These are phyloP conservation scores for Periophthalmus magnuspinnatus DNA, from an alignment of 2,797 vertebrate species.

Conservation along the genomic window DNA sequence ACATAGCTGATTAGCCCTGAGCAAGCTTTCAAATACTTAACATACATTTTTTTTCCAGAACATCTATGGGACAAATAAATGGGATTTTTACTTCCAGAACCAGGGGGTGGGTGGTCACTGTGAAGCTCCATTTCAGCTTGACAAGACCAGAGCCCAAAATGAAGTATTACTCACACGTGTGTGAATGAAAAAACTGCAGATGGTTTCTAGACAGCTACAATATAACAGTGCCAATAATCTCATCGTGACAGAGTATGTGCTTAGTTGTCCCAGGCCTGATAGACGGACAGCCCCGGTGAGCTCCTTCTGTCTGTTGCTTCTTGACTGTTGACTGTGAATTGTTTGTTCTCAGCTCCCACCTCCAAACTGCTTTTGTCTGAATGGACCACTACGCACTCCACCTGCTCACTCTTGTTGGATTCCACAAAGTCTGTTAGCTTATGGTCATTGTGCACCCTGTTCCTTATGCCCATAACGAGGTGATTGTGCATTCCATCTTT, in stretches of 20 bases:
- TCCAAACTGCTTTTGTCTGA: conserved; percentile 38
- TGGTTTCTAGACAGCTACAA: neutral
- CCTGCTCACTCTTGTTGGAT: conserved; percentile 34
- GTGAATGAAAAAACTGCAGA: neutral
- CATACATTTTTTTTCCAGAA: no score
- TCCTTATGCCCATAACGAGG: conserved; percentile 59
- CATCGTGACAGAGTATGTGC: neutral
- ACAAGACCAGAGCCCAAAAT: no score
- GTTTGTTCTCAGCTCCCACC: conserved; percentile 41
- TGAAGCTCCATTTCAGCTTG: no score
- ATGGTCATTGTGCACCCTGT: conserved; percentile 70
- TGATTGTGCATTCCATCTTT: conserved; percentile 52
- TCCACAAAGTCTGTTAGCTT: conserved; percentile 51
- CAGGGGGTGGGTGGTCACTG: no score
- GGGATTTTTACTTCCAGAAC: no score
- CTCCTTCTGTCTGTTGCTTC: conserved; percentile 53
- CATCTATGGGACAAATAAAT: no score
- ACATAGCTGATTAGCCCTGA: no score
- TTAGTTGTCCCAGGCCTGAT: conserved; percentile 77
- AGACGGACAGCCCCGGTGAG: conserved; percentile 55
- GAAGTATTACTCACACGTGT: no score
- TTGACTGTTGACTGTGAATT: conserved; percentile 30
- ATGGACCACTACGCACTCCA: conserved; percentile 38
- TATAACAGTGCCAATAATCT: neutral
- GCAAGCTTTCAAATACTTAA: no score